These are phyloP conservation scores for Myanophis thanlyinensis DNA, from an alignment of 2,113 vertebrate genomes.

Conservation along the genomic window DNA sequence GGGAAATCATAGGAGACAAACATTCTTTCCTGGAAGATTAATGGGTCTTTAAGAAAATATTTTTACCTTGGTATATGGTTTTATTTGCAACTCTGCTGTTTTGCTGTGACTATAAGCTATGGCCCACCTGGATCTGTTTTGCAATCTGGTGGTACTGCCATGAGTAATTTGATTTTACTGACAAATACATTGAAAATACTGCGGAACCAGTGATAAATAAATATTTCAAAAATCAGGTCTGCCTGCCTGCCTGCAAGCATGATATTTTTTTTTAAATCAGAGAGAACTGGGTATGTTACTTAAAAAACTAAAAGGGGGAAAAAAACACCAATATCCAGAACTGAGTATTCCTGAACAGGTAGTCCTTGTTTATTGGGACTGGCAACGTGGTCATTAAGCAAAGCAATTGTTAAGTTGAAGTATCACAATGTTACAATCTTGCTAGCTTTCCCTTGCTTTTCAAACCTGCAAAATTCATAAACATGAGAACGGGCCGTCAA, in stretches of 20 bases:
- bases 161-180: not conserved
- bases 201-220: not conserved
- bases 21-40: not conserved
- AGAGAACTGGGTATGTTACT: not conserved
- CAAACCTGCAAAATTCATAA: not conserved
- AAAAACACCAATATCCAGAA: not conserved
- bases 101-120: not conserved
- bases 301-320: not conserved
- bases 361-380: not conserved
- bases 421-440: not conserved
- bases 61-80: not conserved
- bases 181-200: not conserved
- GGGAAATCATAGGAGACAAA: not conserved
- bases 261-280: not conserved
- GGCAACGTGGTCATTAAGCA: not conserved
- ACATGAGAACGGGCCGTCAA: not conserved
- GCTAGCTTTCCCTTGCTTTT: not conserved
- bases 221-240: not conserved
- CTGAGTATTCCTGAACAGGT: not conserved
- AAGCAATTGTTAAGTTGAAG: not conserved
- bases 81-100: not conserved
- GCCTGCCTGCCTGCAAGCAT: not conserved
- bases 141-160: not conserved
- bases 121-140: not conserved
- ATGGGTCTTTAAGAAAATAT: not conserved